Percentiles rank a stretch among this genome's conserved stretches.
These are phyloP conservation scores for Uropetala carovei DNA, from an alignment of 2,888 invertebrate species.

Conservation along the genomic window DNA sequence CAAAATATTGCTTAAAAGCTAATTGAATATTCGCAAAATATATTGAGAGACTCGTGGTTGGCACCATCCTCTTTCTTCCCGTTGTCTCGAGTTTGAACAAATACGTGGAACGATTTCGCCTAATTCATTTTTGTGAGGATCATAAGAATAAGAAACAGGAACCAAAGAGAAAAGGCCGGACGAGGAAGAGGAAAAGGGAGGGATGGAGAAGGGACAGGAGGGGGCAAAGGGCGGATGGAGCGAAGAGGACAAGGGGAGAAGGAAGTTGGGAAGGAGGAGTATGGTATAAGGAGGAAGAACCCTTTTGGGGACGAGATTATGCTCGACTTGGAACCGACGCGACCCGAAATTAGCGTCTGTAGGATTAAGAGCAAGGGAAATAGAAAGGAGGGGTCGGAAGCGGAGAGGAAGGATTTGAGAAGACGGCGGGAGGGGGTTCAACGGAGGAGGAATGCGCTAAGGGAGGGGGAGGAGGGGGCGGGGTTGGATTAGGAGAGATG, in stretches of 20 bases:
- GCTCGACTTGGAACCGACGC: slow-evolving; percentile 42
- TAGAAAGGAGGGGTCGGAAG: neutral
- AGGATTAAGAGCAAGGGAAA: slow-evolving; percentile 24
- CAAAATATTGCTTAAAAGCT: too few species aligned
- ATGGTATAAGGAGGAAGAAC: neutral
- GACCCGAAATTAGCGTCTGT: slow-evolving; percentile 54
- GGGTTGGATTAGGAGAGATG: neutral
- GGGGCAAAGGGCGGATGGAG: neutral
- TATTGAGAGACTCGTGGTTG: too few species aligned
- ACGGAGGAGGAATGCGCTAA: neutral
- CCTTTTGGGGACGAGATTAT: slow-evolving; percentile 47
- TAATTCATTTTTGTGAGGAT: too few species aligned
- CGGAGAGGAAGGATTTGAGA: neutral
- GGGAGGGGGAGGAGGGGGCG: neutral
- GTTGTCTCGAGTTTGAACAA: too few species aligned
- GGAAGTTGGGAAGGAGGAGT: neutral
- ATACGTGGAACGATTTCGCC: too few species aligned
- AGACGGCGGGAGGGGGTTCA: neutral
- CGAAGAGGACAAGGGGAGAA: neutral
- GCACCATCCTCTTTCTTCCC: too few species aligned
- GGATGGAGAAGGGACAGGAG: too few species aligned
- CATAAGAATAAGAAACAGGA: too few species aligned
- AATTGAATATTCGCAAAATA: too few species aligned
- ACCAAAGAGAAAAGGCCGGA: too few species aligned
- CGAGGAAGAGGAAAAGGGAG: neutral